Conservation (phyloP, 2,797 vertebrate genomes). For the Typhlichthys subterraneus region DNA sequence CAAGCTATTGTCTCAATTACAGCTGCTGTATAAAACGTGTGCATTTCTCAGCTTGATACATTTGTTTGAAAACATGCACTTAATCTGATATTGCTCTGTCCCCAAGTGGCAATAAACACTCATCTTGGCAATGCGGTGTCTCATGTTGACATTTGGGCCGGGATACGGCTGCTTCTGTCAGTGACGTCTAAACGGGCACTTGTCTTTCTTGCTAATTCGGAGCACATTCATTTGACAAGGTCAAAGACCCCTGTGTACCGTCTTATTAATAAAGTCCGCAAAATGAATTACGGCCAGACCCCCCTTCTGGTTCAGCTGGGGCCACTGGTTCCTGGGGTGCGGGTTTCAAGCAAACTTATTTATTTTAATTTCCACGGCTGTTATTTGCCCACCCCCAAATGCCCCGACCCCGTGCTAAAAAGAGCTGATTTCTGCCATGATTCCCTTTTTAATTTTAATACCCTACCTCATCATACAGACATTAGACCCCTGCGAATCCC, state of each 20-base stretch:
- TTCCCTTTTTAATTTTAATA: constrained; percentile 99
- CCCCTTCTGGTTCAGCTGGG: constrained; percentile 79
- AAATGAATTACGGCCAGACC: constrained; percentile 76
- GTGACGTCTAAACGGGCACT: neutral
- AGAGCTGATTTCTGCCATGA: constrained; percentile 94
- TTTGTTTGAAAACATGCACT: neutral
- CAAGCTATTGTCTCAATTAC: too few relatives aligned
- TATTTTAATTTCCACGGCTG: constrained; percentile 98
- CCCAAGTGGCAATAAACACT: neutral
- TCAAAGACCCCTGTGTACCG: constrained; percentile 85
- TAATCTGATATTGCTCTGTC: neutral
- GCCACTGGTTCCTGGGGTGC: constrained; percentile 92
- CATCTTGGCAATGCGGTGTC: too few relatives aligned
- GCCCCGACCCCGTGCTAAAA: constrained; percentile 91
- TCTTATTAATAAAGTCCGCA: constrained; percentile 82
- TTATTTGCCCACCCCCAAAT: constrained; percentile 80
- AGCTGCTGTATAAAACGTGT: too few relatives aligned
- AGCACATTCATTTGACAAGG: constrained; percentile 66
- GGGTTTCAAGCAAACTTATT: constrained; percentile 87
- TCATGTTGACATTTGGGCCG: too few relatives aligned
- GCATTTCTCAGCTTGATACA: too few relatives aligned
- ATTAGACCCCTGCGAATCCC: constrained; percentile 84
- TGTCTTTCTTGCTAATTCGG: neutral
- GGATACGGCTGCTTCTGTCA: too few relatives aligned
- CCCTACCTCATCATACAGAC: constrained; percentile 96